Evolutionary conservation across 2,797 vertebrate species (phyloP).

Genomic region (Sylvia borin): DNA sequence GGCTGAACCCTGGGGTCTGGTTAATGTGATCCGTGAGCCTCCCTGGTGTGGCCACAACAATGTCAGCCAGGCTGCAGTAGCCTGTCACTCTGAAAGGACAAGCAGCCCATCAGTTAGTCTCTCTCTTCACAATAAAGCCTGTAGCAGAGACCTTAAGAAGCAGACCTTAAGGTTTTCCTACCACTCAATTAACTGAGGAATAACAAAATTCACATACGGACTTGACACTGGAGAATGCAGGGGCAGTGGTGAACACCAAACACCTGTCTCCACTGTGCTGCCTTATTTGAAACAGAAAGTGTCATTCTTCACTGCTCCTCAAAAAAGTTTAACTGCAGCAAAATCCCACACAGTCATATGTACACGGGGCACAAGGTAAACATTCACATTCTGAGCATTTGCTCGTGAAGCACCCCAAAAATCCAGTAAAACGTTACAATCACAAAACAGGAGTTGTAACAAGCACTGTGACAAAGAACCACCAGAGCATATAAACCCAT

Average conservation of each 20-base stretch:
- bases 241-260: background rate
- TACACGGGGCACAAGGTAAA: background rate
- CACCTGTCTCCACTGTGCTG: background rate
- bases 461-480: background rate
- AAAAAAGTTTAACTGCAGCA: background rate
- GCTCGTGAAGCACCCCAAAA: background rate
- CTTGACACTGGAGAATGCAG: background rate
- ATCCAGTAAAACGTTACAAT: background rate
- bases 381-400: background rate
- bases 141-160: background rate
- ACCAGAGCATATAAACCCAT: background rate
- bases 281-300: background rate
- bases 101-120: background rate
- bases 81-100: constrained; percentile 55
- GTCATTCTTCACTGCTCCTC: background rate
- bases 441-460: background rate
- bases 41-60: constrained; percentile 92
- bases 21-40: constrained; percentile 94
- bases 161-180: background rate
- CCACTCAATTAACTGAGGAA: background rate
- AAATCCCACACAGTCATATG: background rate
- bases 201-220: background rate
- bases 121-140: background rate
- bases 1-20: constrained; percentile 84
- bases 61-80: constrained; percentile 87